A percentile compares a stretch with the other conserved stretches of the same genome.
Evolutionary conservation across 2,888 invertebrate genomes (phyloP).

Genomic region (Stenichneumon culpator): DNA sequence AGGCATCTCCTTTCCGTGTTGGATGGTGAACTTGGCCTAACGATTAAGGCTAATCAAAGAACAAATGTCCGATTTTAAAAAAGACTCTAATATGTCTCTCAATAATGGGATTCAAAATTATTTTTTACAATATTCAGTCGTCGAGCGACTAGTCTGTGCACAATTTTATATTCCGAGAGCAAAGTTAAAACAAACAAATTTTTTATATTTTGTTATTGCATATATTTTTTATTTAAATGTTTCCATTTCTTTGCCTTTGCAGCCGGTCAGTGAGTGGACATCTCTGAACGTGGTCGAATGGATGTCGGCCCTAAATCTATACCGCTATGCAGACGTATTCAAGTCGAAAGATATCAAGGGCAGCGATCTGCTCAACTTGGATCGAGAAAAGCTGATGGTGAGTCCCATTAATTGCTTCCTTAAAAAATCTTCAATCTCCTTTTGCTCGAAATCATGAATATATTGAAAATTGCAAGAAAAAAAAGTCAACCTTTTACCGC

Average conservation of each 20-base stretch:
- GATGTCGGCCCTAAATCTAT: slow-evolving; percentile 91
- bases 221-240: neutral
- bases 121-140: neutral
- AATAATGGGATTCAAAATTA: neutral
- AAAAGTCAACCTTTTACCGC: too few relatives aligned
- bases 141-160: neutral
- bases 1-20: slow-evolving; percentile 4
- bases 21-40: slow-evolving; percentile 25
- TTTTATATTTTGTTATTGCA: neutral
- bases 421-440: neutral
- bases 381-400: slow-evolving; percentile 90
- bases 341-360: slow-evolving; percentile 90
- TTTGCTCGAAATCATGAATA: neutral
- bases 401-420: slow-evolving; percentile 75
- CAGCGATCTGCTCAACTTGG: slow-evolving; percentile 88
- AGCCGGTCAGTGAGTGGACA: slow-evolving; percentile 91
- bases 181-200: neutral
- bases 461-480: neutral
- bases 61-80: neutral
- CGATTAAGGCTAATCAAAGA: neutral
- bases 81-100: neutral
- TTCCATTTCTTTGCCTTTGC: slow-evolving; percentile 79
- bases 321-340: slow-evolving; percentile 90
- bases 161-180: neutral
- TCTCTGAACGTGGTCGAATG: slow-evolving; percentile 90